Percentiles rank a stretch among this genome's conserved stretches.
These are phyloP conservation scores for Pachyseris speciosa DNA, from an alignment of 64 coral and sea anemone species.

Conservation along the genomic window DNA sequence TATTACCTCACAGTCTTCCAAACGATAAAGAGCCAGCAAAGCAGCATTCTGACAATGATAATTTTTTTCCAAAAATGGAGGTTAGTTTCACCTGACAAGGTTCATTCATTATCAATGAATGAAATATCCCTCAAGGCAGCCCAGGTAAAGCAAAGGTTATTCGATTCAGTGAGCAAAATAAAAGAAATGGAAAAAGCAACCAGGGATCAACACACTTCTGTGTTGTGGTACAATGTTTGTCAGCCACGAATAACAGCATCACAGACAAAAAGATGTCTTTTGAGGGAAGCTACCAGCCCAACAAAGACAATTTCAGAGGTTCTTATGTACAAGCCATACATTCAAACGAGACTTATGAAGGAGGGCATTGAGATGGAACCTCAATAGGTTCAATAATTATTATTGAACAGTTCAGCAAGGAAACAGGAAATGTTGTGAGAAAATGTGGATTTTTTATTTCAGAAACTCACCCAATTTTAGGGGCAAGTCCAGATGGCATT, in stretches of 20 bases:
- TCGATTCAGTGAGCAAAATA: slow-evolving; percentile 26
- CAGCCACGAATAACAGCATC: slow-evolving; percentile 80
- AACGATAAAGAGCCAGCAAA: background rate
- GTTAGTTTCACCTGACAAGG: slow-evolving; percentile 52
- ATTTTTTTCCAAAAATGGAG: slow-evolving; percentile 23
- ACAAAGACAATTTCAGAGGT: slow-evolving; percentile 72
- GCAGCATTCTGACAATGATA: background rate
- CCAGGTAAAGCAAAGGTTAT: slow-evolving; percentile 34
- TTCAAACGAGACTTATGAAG: no score
- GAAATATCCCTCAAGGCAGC: slow-evolving; percentile 57
- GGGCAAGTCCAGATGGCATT: slow-evolving; percentile 68
- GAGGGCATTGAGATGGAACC: slow-evolving; percentile 66
- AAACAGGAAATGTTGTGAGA: slow-evolving; percentile 36
- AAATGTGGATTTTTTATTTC: slow-evolving; percentile 73
- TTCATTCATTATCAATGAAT: slow-evolving; percentile 51
- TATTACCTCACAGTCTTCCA: slow-evolving; percentile 62
- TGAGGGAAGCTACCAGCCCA: slow-evolving; percentile 65
- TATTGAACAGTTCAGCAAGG: slow-evolving; percentile 46
- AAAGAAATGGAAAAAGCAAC: slow-evolving; percentile 61
- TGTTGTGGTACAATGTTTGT: slow-evolving; percentile 38
- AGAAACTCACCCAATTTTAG: slow-evolving; percentile 59
- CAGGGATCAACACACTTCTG: slow-evolving; percentile 45
- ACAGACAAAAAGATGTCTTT: slow-evolving; percentile 69
- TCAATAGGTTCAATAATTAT: no score
- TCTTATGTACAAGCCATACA: slow-evolving; percentile 42